Evolutionary conservation across 1,140 invertebrate species (phyloP).

Genomic region (Amphibalanus amphitrite): DNA sequence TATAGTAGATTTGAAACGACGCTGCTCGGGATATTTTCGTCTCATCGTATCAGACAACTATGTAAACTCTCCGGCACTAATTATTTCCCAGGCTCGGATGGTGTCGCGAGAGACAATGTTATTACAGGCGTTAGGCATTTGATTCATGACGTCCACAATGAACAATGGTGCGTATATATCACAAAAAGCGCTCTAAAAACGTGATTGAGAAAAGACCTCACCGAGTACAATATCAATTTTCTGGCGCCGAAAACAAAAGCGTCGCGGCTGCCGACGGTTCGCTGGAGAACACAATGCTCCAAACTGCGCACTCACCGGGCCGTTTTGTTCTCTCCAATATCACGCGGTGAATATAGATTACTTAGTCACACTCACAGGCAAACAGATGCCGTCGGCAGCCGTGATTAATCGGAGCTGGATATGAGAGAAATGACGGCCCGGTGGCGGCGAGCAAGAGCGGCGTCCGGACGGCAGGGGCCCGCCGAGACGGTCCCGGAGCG

Average conservation of each 20-base stretch:
- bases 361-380: not conserved
- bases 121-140: not conserved
- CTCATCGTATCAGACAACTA: not conserved
- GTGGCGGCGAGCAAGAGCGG: not conserved
- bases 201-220: not conserved
- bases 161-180: not conserved
- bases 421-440: not conserved
- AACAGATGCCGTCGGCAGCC: not conserved
- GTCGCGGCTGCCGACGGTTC: not conserved
- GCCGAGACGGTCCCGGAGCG: too few relatives aligned
- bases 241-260: not conserved
- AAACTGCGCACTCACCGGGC: not conserved
- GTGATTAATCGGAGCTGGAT: not conserved
- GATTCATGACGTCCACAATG: not conserved
- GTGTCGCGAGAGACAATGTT: not conserved
- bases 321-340: not conserved
- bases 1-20: not conserved
- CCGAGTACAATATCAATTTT: not conserved
- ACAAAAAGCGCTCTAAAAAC: not conserved
- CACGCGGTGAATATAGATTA: not conserved
- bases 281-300: not conserved
- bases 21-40: not conserved
- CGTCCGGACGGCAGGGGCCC: too few relatives aligned
- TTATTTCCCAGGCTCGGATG: not conserved
- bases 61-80: not conserved